phyloP scores from a whole-genome alignment of 2,888 invertebrate genomes.

The Conistra vaccinii region DNA sequence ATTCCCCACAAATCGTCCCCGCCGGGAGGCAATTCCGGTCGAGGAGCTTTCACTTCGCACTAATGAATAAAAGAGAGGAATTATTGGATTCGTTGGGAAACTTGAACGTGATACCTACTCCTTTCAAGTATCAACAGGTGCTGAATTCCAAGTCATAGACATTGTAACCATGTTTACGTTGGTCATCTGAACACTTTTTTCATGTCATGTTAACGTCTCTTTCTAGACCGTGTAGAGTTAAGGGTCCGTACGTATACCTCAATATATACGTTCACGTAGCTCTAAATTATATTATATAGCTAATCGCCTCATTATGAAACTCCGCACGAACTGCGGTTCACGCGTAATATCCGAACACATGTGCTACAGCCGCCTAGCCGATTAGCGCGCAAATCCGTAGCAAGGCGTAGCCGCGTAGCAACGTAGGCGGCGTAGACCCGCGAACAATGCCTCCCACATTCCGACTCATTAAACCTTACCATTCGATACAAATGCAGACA shows the following conservation, averaged over 20 bases:
- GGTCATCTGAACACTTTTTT: neutral
- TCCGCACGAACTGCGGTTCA: constrained; percentile 60
- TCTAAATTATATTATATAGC: neutral
- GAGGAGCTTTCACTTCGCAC: constrained; percentile 54
- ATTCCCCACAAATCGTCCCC: constrained; percentile 70
- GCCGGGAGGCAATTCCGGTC: constrained; percentile 46
- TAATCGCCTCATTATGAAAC: constrained; percentile 67
- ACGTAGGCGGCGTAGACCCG: constrained; percentile 29
- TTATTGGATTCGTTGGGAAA: constrained; percentile 30
- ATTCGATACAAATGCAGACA: constrained; percentile 40
- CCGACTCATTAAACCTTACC: constrained; percentile 38
- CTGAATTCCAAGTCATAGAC: constrained; percentile 8
- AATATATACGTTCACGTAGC: neutral
- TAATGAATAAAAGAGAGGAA: constrained; percentile 54
- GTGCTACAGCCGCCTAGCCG: constrained; percentile 52
- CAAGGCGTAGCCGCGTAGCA: constrained; percentile 46
- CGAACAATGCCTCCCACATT: constrained; percentile 47
- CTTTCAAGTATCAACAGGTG: constrained; percentile 40
- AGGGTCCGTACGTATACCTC: neutral
- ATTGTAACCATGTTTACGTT: neutral
- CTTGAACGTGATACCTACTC: constrained; percentile 22
- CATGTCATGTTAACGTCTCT: neutral
- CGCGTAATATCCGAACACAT: constrained; percentile 54
- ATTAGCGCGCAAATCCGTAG: constrained; percentile 55
- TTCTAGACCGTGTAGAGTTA: neutral